Evolutionary conservation across 2,113 vertebrate species (phyloP), one percentile per base, ranked within the genome.

Genomic region (Calidris pygmaea): DNA sequence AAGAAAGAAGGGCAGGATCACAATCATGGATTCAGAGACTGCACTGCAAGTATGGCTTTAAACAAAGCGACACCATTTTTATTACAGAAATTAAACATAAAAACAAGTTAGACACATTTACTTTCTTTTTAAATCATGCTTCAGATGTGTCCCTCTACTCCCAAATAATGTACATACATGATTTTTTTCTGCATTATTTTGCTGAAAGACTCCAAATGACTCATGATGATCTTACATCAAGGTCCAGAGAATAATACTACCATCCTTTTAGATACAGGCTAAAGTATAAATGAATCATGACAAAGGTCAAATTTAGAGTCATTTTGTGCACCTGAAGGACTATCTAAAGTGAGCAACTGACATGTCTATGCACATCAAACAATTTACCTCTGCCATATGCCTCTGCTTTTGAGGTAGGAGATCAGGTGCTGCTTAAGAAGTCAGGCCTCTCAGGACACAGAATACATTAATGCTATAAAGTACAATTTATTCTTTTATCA

Each of bases 1-100:
- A 81, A 67, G 79, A 87, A 87, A 87, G 74, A 91, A 96, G 84
- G 74, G 73, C 62, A 95, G 85, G 62, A 85, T 56, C 62, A 67
- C 53, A 91, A 43, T 22, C 34, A 65, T 7, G 37, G 83, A 87
- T 90, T 76, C 32, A 75, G 77, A 32, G 89, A 85, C 17, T 76
- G 73, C 27, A 70, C 20, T 68, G 13, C 23, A 87, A 43, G 41
- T 43, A 43, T 43, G 41, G 41, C 41, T 22, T 93, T 89, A 84
- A 43, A 72, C 13, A 89, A 62, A 90, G 53, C n/a, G 20, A 67
- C 41, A 62, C 5, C 2, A 43, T 52, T 74, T 90, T 80, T 67
- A 45, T 81, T 60, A 59, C 8, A 79, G 52, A 81, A 94, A 78
- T 52, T 66, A 94, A 87, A 77, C 26, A 90, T 20, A 59, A 12